Conservation (phyloP, 2,113 vertebrate species). For the Eulemur macaco region DNA sequence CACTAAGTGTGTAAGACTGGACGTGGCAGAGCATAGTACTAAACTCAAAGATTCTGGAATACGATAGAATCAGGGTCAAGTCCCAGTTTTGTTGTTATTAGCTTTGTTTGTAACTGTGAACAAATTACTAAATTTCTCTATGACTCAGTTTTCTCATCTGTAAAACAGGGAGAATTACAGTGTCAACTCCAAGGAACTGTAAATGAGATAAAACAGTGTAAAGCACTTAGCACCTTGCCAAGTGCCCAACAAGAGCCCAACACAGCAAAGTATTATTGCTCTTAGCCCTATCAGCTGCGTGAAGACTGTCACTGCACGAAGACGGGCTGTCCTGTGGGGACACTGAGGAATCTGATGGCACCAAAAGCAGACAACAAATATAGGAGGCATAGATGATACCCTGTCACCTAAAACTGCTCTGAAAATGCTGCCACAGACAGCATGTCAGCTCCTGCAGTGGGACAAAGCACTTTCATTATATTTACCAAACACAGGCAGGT, state of each 20-base stretch:
- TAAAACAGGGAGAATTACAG: neutral
- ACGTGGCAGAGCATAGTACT: neutral
- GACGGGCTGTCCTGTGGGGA: neutral
- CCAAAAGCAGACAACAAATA: neutral
- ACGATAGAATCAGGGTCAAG: neutral
- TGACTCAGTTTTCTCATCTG: neutral
- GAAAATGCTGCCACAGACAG: neutral
- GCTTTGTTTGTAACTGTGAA: neutral
- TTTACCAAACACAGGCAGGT: neutral
- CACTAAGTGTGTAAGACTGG: neutral
- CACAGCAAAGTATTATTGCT: neutral
- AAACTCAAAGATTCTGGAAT: neutral
- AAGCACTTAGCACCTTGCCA: neutral
- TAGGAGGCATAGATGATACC: neutral
- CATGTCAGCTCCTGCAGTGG: neutral
- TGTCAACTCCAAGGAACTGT: neutral
- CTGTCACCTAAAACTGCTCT: neutral
- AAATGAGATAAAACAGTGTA: neutral
- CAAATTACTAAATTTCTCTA: neutral
- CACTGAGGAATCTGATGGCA: neutral
- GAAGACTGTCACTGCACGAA: neutral
- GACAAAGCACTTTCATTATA: neutral
- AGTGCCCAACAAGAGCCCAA: neutral
- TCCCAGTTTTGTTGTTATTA: neutral
- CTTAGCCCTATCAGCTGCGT: neutral